phyloP scores from a whole-genome alignment of 2,888 invertebrate species.

The Drosophila kanekoi region DNA sequence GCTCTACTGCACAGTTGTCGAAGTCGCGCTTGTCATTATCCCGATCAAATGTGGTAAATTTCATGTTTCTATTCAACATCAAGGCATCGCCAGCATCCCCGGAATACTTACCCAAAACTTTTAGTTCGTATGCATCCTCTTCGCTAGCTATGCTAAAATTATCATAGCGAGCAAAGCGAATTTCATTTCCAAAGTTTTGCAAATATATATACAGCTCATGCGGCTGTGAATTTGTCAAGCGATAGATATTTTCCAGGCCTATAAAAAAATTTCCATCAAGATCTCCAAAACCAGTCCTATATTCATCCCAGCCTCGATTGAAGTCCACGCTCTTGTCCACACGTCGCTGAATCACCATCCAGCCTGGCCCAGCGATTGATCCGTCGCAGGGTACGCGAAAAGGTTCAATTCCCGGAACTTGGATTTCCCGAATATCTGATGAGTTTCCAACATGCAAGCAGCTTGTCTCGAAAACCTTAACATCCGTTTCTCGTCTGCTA shows the following conservation, averaged over 20 bases:
- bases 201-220: constrained; percentile 42
- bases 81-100: constrained; percentile 50
- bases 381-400: constrained; percentile 47
- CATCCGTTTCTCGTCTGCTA: not conserved
- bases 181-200: constrained; percentile 27
- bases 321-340: constrained; percentile 35
- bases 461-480: constrained; percentile 22
- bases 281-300: constrained; percentile 44
- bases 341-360: constrained; percentile 48
- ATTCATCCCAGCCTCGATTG: constrained; percentile 42
- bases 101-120: constrained; percentile 20
- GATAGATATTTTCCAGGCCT: constrained; percentile 47
- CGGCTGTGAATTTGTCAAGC: constrained; percentile 31
- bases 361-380: constrained; percentile 43
- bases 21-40: constrained; percentile 44
- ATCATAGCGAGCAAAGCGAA: constrained; percentile 38
- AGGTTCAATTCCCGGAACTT: constrained; percentile 34
- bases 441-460: constrained; percentile 28
- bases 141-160: constrained; percentile 40
- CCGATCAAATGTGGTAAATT: constrained; percentile 45
- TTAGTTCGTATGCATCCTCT: constrained; percentile 24
- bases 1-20: constrained; percentile 40
- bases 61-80: constrained; percentile 31
- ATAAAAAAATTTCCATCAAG: constrained; percentile 37
- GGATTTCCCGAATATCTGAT: constrained; percentile 34